phyloP scores from a whole-genome alignment of 2,888 invertebrate species.

The Eurois occulta region DNA sequence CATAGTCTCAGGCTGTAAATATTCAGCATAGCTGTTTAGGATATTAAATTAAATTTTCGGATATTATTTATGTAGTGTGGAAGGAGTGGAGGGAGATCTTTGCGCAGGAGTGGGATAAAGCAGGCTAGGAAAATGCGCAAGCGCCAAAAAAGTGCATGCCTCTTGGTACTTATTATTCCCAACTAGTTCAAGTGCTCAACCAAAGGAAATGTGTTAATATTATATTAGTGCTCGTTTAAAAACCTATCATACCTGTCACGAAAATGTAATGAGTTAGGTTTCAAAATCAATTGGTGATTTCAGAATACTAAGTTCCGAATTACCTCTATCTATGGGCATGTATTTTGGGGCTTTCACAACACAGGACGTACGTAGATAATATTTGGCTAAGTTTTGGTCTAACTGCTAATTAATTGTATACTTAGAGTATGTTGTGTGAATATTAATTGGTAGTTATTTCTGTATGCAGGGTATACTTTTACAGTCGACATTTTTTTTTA shows the following conservation, averaged over 20 bases:
- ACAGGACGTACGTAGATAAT: slow-evolving; percentile 19
- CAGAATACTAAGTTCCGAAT: slow-evolving; percentile 47
- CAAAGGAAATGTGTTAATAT: background rate
- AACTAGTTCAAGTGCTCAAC: background rate
- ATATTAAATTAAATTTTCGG: background rate
- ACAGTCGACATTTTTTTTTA: background rate
- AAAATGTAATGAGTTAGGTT: slow-evolving; percentile 34
- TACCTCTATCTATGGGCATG: background rate
- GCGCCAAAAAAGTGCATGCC: too few relatives aligned
- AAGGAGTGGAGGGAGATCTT: too few relatives aligned
- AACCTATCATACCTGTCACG: slow-evolving; percentile 10
- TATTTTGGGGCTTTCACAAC: slow-evolving; percentile 32
- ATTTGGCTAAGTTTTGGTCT: slow-evolving; percentile 14
- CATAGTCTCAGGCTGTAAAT: background rate
- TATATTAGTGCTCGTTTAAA: slow-evolving; percentile 18
- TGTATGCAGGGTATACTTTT: background rate
- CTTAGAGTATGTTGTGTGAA: slow-evolving; percentile 1
- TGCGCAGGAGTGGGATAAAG: too few relatives aligned
- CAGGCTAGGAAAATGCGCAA: too few relatives aligned
- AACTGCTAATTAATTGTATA: slow-evolving; percentile 33
- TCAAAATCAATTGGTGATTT: slow-evolving; percentile 27
- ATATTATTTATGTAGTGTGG: too few relatives aligned
- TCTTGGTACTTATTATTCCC: slow-evolving; percentile 25
- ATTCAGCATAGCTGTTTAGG: background rate
- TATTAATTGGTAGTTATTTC: slow-evolving; percentile 13